Evolutionary conservation across 2,888 invertebrate species (phyloP).

Genomic region (Tipula helvola): DNA sequence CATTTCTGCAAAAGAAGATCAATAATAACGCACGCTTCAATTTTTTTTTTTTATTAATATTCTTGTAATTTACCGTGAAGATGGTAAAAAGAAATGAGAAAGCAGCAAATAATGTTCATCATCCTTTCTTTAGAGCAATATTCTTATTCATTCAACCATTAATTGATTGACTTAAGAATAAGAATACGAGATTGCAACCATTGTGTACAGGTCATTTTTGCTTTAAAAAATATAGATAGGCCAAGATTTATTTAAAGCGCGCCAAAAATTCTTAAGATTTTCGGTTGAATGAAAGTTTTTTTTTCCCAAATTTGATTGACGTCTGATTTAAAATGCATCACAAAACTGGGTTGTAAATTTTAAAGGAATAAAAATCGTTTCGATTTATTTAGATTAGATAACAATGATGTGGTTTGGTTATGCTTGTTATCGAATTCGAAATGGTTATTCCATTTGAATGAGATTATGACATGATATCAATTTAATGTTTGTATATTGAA

Average conservation of each 20-base stretch:
- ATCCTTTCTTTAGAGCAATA: not conserved
- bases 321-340: not conserved
- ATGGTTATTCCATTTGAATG: not conserved
- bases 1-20: not conserved
- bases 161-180: not conserved
- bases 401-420: not conserved
- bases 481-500: not conserved
- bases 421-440: not conserved
- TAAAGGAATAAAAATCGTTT: not conserved
- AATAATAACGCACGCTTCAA: not conserved
- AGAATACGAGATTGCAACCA: not conserved
- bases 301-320: not conserved
- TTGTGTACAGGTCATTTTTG: not conserved
- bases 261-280: not conserved
- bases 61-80: not conserved
- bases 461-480: not conserved
- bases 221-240: not conserved
- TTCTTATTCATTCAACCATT: not conserved
- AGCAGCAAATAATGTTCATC: not conserved
- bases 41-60: not conserved
- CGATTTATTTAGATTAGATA: not conserved
- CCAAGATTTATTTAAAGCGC: not conserved
- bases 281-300: not conserved
- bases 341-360: not conserved
- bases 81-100: not conserved